These are phyloP conservation scores for Cosmopolites sordidus DNA, from an alignment of 2,888 invertebrate species.

Conservation along the genomic window DNA sequence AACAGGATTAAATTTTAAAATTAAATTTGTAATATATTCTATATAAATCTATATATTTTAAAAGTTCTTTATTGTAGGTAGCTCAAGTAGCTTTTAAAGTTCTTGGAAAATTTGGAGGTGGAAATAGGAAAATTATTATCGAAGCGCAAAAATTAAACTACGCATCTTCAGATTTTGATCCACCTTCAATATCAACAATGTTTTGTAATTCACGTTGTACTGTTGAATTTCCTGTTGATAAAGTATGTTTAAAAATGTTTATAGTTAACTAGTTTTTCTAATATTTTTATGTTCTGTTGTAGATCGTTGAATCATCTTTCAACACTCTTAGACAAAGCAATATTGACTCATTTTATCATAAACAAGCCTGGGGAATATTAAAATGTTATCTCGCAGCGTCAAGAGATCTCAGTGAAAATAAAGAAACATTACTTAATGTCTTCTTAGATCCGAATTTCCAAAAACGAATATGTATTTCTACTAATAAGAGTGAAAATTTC, in stretches of 20 bases:
- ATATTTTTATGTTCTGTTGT: constrained; percentile 25
- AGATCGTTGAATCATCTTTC: constrained; percentile 81
- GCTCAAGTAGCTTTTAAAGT: constrained; percentile 55
- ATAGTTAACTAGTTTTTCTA: too few species aligned
- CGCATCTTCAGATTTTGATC: constrained; percentile 73
- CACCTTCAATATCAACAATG: constrained; percentile 76
- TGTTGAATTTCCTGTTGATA: constrained; percentile 82
- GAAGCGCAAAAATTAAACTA: constrained; percentile 90
- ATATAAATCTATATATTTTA: background rate
- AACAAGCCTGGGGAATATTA: constrained; percentile 91
- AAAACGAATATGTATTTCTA: too few species aligned
- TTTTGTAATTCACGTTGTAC: constrained; percentile 80
- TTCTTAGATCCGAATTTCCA: constrained; percentile 71
- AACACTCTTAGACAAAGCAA: constrained; percentile 79
- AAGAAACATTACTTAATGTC: constrained; percentile 65
- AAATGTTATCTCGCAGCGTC: constrained; percentile 85
- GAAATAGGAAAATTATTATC: constrained; percentile 96
- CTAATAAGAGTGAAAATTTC: constrained; percentile 50
- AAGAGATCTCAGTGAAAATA: constrained; percentile 71
- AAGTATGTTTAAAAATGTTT: constrained; percentile 49
- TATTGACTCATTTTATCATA: constrained; percentile 86
- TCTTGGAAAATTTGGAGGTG: constrained; percentile 96
- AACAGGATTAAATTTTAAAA: too few species aligned
- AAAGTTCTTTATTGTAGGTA: constrained; percentile 17
- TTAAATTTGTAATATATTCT: too few species aligned